Conservation (phyloP, 2,113 vertebrate species). For the Eidolon helvum region DNA sequence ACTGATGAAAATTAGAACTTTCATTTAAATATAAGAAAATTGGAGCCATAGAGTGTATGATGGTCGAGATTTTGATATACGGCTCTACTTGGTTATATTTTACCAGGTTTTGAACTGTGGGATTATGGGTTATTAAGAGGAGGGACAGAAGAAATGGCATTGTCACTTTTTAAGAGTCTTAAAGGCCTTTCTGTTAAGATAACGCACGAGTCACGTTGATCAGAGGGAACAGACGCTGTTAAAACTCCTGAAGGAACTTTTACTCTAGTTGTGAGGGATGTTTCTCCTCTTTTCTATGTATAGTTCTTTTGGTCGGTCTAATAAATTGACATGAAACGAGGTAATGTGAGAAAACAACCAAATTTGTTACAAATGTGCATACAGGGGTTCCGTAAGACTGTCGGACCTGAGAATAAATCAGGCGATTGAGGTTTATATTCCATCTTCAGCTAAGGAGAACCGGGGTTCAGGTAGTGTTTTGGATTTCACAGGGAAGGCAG, state of each 20-base stretch:
- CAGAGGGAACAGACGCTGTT: background rate
- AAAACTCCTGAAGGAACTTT: background rate
- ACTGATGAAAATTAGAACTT: background rate
- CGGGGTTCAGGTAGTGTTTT: background rate
- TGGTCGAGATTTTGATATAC: background rate
- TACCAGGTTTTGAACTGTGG: background rate
- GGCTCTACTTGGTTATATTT: background rate
- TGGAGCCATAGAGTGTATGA: background rate
- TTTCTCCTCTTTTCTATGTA: background rate
- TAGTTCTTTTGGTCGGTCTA: background rate
- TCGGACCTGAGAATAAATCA: background rate
- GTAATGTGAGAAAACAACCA: background rate
- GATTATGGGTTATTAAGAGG: background rate
- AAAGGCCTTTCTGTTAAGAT: background rate
- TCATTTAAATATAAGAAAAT: background rate
- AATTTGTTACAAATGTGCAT: background rate
- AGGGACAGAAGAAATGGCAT: background rate
- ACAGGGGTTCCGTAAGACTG: background rate
- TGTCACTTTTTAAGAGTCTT: constrained; percentile 8
- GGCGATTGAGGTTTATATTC: background rate
- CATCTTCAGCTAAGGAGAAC: background rate
- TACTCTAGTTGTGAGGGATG: background rate
- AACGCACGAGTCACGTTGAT: background rate
- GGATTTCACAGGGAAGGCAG: background rate
- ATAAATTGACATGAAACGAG: background rate